These are phyloP conservation scores for Zele albiditarsus DNA, from an alignment of 2,888 invertebrate genomes.

Conservation along the genomic window DNA sequence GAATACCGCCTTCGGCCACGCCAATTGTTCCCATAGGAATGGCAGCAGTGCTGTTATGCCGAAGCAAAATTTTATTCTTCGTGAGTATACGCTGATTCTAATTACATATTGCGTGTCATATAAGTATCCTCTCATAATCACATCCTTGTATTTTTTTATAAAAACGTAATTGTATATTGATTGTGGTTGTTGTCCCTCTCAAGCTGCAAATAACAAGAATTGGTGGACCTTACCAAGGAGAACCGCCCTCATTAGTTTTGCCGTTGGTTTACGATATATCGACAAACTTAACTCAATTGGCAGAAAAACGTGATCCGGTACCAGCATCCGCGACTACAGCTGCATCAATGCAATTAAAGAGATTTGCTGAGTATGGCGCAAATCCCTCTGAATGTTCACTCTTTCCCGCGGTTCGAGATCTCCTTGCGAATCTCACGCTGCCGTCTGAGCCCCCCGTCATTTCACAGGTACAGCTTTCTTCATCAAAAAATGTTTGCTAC, in stretches of 20 bases:
- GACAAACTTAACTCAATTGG: constrained; percentile 89
- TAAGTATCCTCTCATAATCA: neutral
- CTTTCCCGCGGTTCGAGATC: constrained; percentile 92
- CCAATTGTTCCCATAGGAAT: constrained; percentile 93
- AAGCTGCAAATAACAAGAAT: constrained; percentile 85
- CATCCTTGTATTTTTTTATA: too few species aligned
- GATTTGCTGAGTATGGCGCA: constrained; percentile 83
- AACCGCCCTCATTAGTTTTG: constrained; percentile 84
- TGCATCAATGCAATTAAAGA: constrained; percentile 79
- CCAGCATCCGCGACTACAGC: constrained; percentile 77
- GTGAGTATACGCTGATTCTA: constrained; percentile 75
- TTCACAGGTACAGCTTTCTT: constrained; percentile 61
- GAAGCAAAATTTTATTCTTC: constrained; percentile 93
- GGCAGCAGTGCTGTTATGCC: constrained; percentile 88
- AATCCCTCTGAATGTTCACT: constrained; percentile 87
- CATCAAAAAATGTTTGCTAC: neutral
- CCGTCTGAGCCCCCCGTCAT: constrained; percentile 84
- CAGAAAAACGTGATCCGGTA: constrained; percentile 85
- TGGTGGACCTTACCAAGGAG: constrained; percentile 77
- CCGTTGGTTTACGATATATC: constrained; percentile 93
- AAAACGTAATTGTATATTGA: constrained; percentile 23
- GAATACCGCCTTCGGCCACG: constrained; percentile 90
- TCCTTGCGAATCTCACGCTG: constrained; percentile 87
- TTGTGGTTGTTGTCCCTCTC: constrained; percentile 53
- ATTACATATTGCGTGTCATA: neutral